Conservation (phyloP, 1,140 invertebrate species). For the Thaumetopoea pityocampa region DNA sequence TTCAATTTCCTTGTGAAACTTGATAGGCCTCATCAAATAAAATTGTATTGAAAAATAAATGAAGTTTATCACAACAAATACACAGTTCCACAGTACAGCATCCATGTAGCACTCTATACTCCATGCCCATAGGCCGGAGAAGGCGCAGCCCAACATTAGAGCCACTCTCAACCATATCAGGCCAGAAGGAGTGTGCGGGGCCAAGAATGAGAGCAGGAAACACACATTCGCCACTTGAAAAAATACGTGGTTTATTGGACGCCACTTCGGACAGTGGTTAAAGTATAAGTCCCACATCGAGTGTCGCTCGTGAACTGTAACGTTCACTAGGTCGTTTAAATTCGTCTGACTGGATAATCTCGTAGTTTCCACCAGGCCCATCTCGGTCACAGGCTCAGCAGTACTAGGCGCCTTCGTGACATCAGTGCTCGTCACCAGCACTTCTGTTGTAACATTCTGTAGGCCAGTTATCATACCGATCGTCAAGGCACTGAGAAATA, state of each 20-base stretch:
- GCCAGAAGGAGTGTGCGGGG: slow-evolving; percentile 86
- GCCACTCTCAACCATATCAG: slow-evolving; percentile 86
- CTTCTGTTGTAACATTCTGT: slow-evolving; percentile 60
- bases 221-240: slow-evolving; percentile 91
- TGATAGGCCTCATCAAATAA: slow-evolving; percentile 88
- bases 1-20: slow-evolving; percentile 90
- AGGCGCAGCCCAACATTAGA: slow-evolving; percentile 85
- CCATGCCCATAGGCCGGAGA: slow-evolving; percentile 89
- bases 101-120: slow-evolving; percentile 90
- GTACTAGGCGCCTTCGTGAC: slow-evolving; percentile 17
- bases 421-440: slow-evolving; percentile 49
- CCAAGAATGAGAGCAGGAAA: slow-evolving; percentile 87
- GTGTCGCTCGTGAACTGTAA: slow-evolving; percentile 54
- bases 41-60: slow-evolving; percentile 88
- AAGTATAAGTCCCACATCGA: slow-evolving; percentile 69
- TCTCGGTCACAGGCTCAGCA: slow-evolving; percentile 32
- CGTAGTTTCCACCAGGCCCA: slow-evolving; percentile 54
- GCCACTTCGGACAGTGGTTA: slow-evolving; percentile 77
- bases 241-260: slow-evolving; percentile 82
- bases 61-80: slow-evolving; percentile 89
- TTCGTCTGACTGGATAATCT: slow-evolving; percentile 30
- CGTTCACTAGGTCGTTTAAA: slow-evolving; percentile 59
- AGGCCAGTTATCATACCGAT: slow-evolving; percentile 64
- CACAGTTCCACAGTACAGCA: slow-evolving; percentile 90
- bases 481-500: slow-evolving; percentile 69